These are phyloP conservation scores for Lates japonicus DNA, from an alignment of 2,797 vertebrate genomes.

Conservation along the genomic window DNA sequence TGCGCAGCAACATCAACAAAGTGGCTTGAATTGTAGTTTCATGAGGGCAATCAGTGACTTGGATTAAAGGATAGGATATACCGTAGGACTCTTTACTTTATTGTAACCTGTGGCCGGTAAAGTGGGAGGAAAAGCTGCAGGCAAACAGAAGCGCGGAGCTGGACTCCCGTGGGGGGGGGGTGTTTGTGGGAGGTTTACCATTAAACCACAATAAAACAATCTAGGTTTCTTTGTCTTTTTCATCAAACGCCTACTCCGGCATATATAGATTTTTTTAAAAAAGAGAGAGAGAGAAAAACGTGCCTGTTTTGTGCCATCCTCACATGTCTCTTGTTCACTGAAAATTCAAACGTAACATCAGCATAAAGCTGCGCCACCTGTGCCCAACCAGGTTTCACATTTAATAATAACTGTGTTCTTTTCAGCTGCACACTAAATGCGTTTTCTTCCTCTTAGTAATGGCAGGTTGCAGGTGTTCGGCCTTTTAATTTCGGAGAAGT, in stretches of 20 bases:
- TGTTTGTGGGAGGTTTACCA: slow-evolving; percentile 4
- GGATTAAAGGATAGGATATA: slow-evolving; percentile 18
- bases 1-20: slow-evolving; percentile 2
- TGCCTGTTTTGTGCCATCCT: slow-evolving; percentile 2
- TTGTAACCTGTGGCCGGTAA: slow-evolving; percentile 15
- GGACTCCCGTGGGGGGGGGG: neutral
- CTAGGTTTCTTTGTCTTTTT: slow-evolving; percentile 6
- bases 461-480: neutral
- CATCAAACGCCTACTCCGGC: neutral
- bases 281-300: neutral
- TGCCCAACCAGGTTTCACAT: slow-evolving; percentile 15
- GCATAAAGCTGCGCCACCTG: neutral
- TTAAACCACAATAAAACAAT: slow-evolving; percentile 25
- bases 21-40: neutral
- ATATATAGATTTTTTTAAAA: too few species aligned
- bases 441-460: neutral
- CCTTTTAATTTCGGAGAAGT: neutral
- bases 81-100: neutral
- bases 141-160: slow-evolving; percentile 3
- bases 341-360: neutral
- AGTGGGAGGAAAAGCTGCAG: neutral
- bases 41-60: neutral
- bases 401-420: neutral
- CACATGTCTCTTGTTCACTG: neutral
- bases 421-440: neutral